phyloP scores from a whole-genome alignment of 2,113 vertebrate genomes.

The Octodon degus region DNA sequence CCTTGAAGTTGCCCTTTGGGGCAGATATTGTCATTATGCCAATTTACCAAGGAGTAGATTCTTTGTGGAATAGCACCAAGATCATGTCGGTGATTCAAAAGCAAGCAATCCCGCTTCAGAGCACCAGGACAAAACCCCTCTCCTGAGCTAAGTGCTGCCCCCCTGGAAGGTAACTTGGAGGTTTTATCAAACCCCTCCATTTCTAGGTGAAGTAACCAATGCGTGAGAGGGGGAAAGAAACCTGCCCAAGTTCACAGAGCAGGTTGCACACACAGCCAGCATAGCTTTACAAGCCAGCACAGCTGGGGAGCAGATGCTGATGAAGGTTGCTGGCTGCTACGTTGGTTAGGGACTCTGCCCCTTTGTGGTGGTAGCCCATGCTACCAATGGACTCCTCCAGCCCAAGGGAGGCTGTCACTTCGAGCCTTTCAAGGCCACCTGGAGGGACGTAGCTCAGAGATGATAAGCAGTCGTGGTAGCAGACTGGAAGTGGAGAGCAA shows the following conservation, averaged over 20 bases:
- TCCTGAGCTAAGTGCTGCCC: neutral
- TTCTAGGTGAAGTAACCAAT: neutral
- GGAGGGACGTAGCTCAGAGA: neutral
- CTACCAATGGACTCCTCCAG: neutral
- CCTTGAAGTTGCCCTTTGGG: neutral
- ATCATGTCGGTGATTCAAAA: neutral
- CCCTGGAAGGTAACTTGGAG: neutral
- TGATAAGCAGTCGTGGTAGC: neutral
- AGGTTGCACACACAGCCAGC: neutral
- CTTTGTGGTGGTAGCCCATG: neutral
- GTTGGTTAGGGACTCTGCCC: neutral
- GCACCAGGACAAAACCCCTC: neutral
- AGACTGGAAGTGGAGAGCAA: neutral
- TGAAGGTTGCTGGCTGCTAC: neutral
- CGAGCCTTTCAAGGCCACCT: neutral
- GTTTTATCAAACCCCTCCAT: neutral
- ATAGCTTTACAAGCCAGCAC: neutral
- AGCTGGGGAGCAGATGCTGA: neutral
- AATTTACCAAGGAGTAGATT: neutral
- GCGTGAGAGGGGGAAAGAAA: neutral
- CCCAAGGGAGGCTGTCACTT: neutral
- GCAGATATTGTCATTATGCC: neutral
- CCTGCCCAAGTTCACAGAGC: slow-evolving; percentile 21
- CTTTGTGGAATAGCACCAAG: neutral
- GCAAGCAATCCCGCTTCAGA: neutral